Evolutionary conservation across 2,797 vertebrate species (phyloP).

Genomic region (Ptychadena robeensis): DNA sequence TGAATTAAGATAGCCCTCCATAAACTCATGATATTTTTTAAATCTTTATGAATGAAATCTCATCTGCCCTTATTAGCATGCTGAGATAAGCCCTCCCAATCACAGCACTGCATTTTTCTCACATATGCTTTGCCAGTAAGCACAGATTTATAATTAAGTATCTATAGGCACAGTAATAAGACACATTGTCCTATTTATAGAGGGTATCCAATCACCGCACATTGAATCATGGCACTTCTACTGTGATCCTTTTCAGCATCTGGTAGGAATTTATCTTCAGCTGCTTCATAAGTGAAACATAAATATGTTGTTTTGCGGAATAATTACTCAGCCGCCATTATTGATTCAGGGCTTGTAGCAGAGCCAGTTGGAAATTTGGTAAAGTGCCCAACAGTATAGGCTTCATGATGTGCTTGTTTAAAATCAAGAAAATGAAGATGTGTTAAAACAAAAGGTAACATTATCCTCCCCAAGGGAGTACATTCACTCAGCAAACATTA

Average conservation of each 20-base stretch:
- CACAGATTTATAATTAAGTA: slow-evolving; percentile 48
- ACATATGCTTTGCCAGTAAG: slow-evolving; percentile 44
- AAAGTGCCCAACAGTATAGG: slow-evolving; percentile 33
- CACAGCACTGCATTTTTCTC: slow-evolving; percentile 36
- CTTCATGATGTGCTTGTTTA: slow-evolving; percentile 61
- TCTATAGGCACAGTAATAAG: slow-evolving; percentile 42
- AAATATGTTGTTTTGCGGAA: slow-evolving; percentile 54
- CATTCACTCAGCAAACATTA: background rate
- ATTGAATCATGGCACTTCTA: slow-evolving; percentile 51
- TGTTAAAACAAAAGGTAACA: slow-evolving; percentile 61
- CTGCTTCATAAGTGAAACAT: slow-evolving; percentile 25
- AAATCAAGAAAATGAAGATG: slow-evolving; percentile 63
- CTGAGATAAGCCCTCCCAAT: slow-evolving; percentile 25
- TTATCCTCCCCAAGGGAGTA: background rate
- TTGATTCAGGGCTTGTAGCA: slow-evolving; percentile 41
- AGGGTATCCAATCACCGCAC: slow-evolving; percentile 33
- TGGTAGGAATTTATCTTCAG: slow-evolving; percentile 52
- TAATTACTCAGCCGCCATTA: slow-evolving; percentile 59
- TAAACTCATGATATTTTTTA: slow-evolving; percentile 25
- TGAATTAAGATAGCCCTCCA: slow-evolving; percentile 21
- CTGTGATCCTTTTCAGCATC: slow-evolving; percentile 45
- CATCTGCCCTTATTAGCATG: slow-evolving; percentile 25
- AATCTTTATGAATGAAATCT: slow-evolving; percentile 21
- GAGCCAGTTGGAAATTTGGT: slow-evolving; percentile 30
- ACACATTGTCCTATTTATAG: slow-evolving; percentile 50